Percentiles rank a stretch among this genome's conserved stretches.
Conservation (phyloP, 1,140 invertebrate genomes). For the Phymorhynchus buccinoides region DNA sequence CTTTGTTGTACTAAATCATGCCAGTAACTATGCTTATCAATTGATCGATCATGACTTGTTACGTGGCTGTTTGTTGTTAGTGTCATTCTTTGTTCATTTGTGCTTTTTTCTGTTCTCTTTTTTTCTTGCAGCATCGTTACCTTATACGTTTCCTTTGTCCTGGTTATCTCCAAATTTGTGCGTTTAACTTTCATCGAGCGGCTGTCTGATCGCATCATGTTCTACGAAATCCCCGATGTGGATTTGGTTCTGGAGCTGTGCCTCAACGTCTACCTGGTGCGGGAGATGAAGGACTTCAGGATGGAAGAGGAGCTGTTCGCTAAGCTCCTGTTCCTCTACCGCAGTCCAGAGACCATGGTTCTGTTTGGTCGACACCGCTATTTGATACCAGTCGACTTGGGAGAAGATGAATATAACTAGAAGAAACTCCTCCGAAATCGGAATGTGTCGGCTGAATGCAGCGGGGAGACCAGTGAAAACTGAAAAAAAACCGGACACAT, state of each 20-base stretch:
- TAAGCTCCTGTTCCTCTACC: constrained; percentile 97
- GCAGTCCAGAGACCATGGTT: constrained; percentile 84
- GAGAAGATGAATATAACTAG: neutral
- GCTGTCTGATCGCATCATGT: constrained; percentile 93
- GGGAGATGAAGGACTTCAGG: constrained; percentile 94
- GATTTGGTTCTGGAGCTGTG: constrained; percentile 92
- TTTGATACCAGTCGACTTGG: neutral
- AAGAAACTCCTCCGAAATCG: too few relatives aligned
- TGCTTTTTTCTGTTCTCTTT: neutral
- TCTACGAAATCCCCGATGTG: constrained; percentile 95
- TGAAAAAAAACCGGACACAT: too few relatives aligned
- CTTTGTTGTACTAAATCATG: too few relatives aligned
- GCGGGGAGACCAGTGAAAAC: too few relatives aligned
- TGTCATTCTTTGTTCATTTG: too few relatives aligned
- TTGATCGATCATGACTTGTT: too few relatives aligned
- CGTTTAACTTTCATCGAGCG: constrained; percentile 86
- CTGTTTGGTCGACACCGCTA: neutral
- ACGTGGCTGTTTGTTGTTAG: too few relatives aligned
- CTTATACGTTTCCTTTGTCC: constrained; percentile 95
- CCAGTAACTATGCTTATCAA: too few relatives aligned
- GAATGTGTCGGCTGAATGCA: too few relatives aligned
- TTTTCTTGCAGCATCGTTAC: constrained; percentile 85
- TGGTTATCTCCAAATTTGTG: constrained; percentile 89
- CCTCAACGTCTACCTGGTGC: constrained; percentile 95
- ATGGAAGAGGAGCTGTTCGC: constrained; percentile 98